Evolutionary conservation across 2,888 invertebrate genomes (phyloP), one percentile per base, ranked within the genome.

Genomic region (Antheraea yamamai): DNA sequence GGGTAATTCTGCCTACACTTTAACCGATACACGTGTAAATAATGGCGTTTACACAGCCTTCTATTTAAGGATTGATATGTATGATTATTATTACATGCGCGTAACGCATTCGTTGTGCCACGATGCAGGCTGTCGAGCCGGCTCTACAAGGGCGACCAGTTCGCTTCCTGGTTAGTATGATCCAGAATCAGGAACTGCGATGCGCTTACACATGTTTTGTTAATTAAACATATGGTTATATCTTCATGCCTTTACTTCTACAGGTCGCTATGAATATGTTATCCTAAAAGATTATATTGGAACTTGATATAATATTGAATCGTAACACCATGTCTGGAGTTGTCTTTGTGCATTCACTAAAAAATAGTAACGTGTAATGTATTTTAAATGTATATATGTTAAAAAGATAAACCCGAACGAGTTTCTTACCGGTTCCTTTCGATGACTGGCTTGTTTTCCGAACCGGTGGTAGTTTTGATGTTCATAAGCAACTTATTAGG

Each of bases 101-200:
- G 85, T 86, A 80, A 76, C 75, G 70, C 72, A 71, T 72, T 64
- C 76, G 76, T 66, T 73, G 47, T 74, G 74, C 74, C 76, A 75
- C 76, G 76, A 76, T 75, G 73, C 73, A 76, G 58, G 73, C 74
- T 73, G 80, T 78, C 80, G 81, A 74, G 52, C 61, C 79, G 81
- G 80, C 82, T 82, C 72, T 82, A 87, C 93, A 93, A 94, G 93
- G 93, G 93, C 93, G 85, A 80, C 93, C 85, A 83, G 85, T 93
- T 87, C 82, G 86, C 87, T 94, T 94, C 93, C 93, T 93, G 92
- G 73, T 66, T 73, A 26, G 66, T 74, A 74, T 58, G 30, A 55
- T 74, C 74, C 68, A 75, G 73, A 73, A 75, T 70, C 47, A 75
- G 75, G 75, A 75, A 75, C 73, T 73, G 75, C 35, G 47, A 72